A percentile compares a stretch with the other conserved stretches of the same genome.
phyloP scores from a whole-genome alignment of 2,888 invertebrate genomes.

The Seira musarum region DNA sequence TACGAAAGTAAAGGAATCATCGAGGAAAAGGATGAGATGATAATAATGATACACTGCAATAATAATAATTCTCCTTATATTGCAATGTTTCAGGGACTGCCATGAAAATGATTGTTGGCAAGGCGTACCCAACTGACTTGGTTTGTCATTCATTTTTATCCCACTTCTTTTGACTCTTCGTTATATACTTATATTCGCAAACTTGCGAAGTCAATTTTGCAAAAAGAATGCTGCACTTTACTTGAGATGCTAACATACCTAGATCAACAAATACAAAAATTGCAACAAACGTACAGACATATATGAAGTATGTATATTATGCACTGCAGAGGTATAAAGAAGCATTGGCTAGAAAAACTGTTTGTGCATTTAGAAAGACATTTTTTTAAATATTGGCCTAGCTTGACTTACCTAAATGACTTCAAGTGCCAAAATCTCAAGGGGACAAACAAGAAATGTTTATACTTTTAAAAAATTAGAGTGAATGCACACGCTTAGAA shows the following conservation, averaged over 20 bases:
- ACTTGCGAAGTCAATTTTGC: not conserved
- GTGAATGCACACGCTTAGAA: not conserved
- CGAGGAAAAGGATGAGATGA: slow-evolving; percentile 17
- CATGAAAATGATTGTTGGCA: slow-evolving; percentile 10
- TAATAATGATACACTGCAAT: slow-evolving; percentile 20
- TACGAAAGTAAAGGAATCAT: slow-evolving; percentile 17
- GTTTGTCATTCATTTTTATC: not conserved
- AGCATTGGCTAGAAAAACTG: too few relatives aligned
- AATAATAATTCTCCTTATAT: not conserved
- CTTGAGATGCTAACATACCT: not conserved
- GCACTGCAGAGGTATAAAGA: slow-evolving; percentile 17
- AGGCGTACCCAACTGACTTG: not conserved
- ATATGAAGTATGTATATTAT: not conserved
- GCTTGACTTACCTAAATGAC: not conserved
- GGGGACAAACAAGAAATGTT: not conserved
- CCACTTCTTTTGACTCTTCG: slow-evolving; percentile 6
- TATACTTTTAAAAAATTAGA: not conserved
- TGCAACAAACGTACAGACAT: not conserved
- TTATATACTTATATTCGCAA: not conserved
- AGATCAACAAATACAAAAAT: not conserved
- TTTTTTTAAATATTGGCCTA: not conserved
- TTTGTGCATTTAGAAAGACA: too few relatives aligned
- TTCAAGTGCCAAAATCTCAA: not conserved
- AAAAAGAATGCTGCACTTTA: not conserved
- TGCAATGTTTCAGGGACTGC: slow-evolving; percentile 18